Base-by-base conservation (phyloP, 2,113 vertebrate species). In the Mohoua ochrocephala region DNA sequence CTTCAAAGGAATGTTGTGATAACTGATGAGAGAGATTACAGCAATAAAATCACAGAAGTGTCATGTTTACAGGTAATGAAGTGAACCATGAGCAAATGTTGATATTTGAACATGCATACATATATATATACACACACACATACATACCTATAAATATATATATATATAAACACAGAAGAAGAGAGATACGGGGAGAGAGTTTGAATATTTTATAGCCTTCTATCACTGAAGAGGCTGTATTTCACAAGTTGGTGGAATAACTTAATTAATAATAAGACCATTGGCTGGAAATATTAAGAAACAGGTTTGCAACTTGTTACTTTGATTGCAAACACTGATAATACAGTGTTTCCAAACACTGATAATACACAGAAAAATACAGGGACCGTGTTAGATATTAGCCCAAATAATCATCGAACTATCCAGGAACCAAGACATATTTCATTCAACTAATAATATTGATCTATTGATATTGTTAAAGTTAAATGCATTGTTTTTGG, bases 111-210 rank as follows among this genome's bases (percentile, higher is more conserved):
- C 56, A 76, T 14, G 7, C 6, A 56, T 15, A 19, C 1, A 20
- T 44, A 31, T 2, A 70, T 18, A 39, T 0, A 28, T 6, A 65
- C 1, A 23, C 6, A 22, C 2, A 67, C 5, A 28, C 7, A 19
- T 2, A 69, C 7, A 9, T 65, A 24, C 14, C 2, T 24, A 53
- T 14, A 20, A 4, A 27, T 2, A 21, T 18, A 18, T 24, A 17
- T 3, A 19, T 1, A 47, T 7, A 22, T 10, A 26, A 5, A 42
- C 2, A 45, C 5, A 45, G 20, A 35, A 8, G 26, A 52, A 35
- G 16, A 52, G 27, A 61, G 30, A 57, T 7, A 47, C 0, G 0
- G 18, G 9, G 11, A 65, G 41, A 86, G 8, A 15, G 61, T 26
- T 28, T 56, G 13, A 19, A 49, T 71, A 37, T 24, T 68, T 89